Base-by-base conservation (phyloP, 2,888 invertebrate genomes). In the Himalopsyche tibetana region DNA sequence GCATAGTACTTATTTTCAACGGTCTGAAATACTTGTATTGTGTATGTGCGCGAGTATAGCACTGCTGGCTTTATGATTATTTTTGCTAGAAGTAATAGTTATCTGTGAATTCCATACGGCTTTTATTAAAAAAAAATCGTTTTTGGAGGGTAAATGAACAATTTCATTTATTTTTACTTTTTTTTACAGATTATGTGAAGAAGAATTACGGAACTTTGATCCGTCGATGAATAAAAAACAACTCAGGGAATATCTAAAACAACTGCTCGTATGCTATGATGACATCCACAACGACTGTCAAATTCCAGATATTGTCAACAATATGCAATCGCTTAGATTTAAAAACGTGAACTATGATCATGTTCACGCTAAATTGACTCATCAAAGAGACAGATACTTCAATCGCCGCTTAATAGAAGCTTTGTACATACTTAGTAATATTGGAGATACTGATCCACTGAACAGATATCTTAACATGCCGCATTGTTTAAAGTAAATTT, bases 211-310 rank as follows among this genome's bases (percentile, higher is more conserved):
- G 45, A 92, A 93, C 85, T 97, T 94, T 91, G 96, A 96, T 90
- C 94, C 95, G 45, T 93, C 94, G 82, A 93, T 97, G 6, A 97
- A 97, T 89, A 93, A 92, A 88, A 95, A 94, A 88, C 95, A 96
- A 90, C 91, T 96, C 82, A 92, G 95, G 87, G 96, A 97, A 91
- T 96, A 96, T 90, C 91, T 97, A 6, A 95, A 96, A 90, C 93
- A 94, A 90, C 92, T 95, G 85, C 91, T 96, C 0, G 91, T 91
- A 82, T 92, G 95, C 69, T 95, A 95, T 90, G 95, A 95, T 90
- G 92, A 92, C 74, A 88, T 89, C 88, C 87, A 89, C 89, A 89
- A 86, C 88, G 88, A 63, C 6, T 79, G 55, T 36, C n/a, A 3
- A 19, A n/a, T 28, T 19, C 15, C 63, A 19, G 19, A 63, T 2